A percentile compares a stretch with the other conserved stretches of the same genome.
These are phyloP conservation scores for Drosophila cognata DNA, from an alignment of 2,888 invertebrate species.

Conservation along the genomic window DNA sequence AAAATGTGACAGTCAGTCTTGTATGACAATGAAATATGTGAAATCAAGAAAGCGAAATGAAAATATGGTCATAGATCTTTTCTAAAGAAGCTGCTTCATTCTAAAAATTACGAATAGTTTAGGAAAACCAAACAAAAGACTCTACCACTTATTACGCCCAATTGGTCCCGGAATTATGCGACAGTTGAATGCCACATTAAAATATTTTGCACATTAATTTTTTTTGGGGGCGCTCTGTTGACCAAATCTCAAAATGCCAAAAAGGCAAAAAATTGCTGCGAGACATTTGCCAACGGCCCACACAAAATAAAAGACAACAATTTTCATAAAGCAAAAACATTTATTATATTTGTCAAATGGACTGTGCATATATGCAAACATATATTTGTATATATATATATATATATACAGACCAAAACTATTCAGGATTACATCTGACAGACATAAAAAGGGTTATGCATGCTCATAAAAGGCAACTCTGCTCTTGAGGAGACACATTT, in stretches of 20 bases:
- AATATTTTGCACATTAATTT: slow-evolving; percentile 73
- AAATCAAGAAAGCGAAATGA: background rate
- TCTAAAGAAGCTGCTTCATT: background rate
- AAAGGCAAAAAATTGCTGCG: slow-evolving; percentile 32
- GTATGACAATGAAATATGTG: slow-evolving; percentile 20
- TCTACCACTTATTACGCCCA: slow-evolving; percentile 55
- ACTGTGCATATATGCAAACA: slow-evolving; percentile 43
- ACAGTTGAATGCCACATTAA: slow-evolving; percentile 61
- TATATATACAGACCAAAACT: slow-evolving; percentile 31
- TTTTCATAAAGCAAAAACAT: slow-evolving; percentile 70
- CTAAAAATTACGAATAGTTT: slow-evolving; percentile 1
- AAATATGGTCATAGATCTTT: background rate
- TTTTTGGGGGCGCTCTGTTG: slow-evolving; percentile 49
- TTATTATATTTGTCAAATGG: slow-evolving; percentile 78
- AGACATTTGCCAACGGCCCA: slow-evolving; percentile 47
- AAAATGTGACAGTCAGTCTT: slow-evolving; percentile 34
- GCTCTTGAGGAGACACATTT: slow-evolving; percentile 63
- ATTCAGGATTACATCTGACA: slow-evolving; percentile 38
- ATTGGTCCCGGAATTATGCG: slow-evolving; percentile 40
- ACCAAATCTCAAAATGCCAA: slow-evolving; percentile 56
- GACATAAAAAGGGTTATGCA: slow-evolving; percentile 70
- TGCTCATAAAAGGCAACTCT: slow-evolving; percentile 55
- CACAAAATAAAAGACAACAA: slow-evolving; percentile 46
- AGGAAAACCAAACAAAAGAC: background rate
- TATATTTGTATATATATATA: background rate